These are phyloP conservation scores for Charadrius vociferus DNA, from an alignment of 2,113 vertebrate genomes.

Conservation along the genomic window DNA sequence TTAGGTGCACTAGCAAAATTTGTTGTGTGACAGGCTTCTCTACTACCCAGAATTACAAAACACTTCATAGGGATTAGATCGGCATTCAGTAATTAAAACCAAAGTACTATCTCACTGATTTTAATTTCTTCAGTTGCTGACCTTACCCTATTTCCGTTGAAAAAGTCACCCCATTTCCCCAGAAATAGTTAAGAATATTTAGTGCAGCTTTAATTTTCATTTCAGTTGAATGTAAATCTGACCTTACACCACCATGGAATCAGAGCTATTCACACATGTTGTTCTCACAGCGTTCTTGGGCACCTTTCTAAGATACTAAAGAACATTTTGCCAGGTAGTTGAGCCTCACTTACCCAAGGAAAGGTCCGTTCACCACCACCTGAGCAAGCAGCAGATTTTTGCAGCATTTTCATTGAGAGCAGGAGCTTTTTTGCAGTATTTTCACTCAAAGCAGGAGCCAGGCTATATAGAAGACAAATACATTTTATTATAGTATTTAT, in stretches of 20 bases:
- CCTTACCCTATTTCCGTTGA: background rate
- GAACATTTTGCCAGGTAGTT: background rate
- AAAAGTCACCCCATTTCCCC: background rate
- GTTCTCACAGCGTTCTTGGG: background rate
- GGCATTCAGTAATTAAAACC: background rate
- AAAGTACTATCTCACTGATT: background rate
- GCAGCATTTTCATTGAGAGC: background rate
- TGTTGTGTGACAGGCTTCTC: background rate
- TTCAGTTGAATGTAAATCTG: background rate
- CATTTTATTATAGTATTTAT: background rate
- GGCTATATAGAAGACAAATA: background rate
- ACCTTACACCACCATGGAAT: background rate
- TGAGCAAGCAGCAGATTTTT: background rate
- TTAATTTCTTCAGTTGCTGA: background rate
- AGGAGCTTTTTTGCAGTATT: background rate
- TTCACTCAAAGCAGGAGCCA: background rate
- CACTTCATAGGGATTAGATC: background rate
- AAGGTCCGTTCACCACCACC: background rate
- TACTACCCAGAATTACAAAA: background rate
- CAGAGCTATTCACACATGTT: background rate
- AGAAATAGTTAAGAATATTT: background rate
- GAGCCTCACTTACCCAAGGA: slow-evolving; percentile 14
- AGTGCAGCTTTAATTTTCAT: background rate
- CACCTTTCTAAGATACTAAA: background rate
- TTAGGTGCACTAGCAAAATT: background rate